Evolutionary conservation across 2,888 invertebrate genomes (phyloP).

Genomic region (Drosophila eohydei): DNA sequence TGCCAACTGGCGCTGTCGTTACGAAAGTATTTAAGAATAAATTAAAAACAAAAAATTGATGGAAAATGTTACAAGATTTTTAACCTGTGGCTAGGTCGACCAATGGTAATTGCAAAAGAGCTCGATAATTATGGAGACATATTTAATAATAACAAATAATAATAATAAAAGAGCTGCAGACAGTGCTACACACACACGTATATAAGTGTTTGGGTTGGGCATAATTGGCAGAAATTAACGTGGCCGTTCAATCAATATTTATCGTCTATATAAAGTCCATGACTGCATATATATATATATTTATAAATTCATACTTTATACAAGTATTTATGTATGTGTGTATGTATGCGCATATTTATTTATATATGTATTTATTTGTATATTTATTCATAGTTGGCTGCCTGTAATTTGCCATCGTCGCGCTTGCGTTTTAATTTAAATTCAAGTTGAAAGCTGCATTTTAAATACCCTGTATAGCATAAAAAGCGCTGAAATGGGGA

Average conservation of each 20-base stretch:
- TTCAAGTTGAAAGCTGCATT: slow-evolving; percentile 66
- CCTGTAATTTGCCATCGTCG: slow-evolving; percentile 60
- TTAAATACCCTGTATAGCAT: slow-evolving; percentile 30
- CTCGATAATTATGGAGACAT: slow-evolving; percentile 64
- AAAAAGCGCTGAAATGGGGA: not conserved
- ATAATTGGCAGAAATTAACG: slow-evolving; percentile 78
- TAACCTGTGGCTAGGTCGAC: slow-evolving; percentile 32
- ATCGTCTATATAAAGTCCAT: slow-evolving; percentile 57
- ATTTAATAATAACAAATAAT: slow-evolving; percentile 65
- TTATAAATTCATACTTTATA: slow-evolving; percentile 30
- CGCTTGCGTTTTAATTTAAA: slow-evolving; percentile 76
- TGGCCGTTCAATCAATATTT: slow-evolving; percentile 74
- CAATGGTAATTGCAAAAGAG: slow-evolving; percentile 26
- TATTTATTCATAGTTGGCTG: slow-evolving; percentile 56
- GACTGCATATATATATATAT: slow-evolving; percentile 23
- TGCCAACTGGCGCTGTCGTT: too few relatives aligned
- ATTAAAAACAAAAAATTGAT: not conserved
- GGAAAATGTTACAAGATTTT: slow-evolving; percentile 16
- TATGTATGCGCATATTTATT: slow-evolving; percentile 5
- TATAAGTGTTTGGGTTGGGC: slow-evolving; percentile 37
- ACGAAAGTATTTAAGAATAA: not conserved
- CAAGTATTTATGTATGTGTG: slow-evolving; percentile 11
- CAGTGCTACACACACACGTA: slow-evolving; percentile 10
- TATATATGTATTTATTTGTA: slow-evolving; percentile 14
- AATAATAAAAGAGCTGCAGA: slow-evolving; percentile 47